Conservation (phyloP, 2,888 invertebrate genomes). For the Polietes domitor region DNA sequence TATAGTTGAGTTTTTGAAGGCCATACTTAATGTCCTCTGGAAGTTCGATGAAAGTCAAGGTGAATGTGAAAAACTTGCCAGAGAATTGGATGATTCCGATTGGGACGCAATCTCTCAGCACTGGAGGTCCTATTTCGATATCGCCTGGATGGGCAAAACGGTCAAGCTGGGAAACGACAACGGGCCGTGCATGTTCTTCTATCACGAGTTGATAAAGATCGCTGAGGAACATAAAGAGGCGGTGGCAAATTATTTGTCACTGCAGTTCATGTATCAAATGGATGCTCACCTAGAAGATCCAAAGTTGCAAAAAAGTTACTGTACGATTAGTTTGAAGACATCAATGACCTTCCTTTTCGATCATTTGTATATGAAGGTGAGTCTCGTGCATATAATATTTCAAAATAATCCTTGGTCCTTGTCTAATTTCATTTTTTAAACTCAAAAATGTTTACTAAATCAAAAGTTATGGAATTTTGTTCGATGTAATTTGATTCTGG, state of each 20-base stretch:
- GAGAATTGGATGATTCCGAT: neutral
- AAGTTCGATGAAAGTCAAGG: constrained; percentile 67
- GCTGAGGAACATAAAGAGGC: constrained; percentile 70
- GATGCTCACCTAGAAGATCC: constrained; percentile 71
- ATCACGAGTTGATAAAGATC: constrained; percentile 72
- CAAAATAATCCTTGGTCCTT: too few species aligned
- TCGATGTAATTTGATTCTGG: too few species aligned
- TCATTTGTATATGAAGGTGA: constrained; percentile 73
- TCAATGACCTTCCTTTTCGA: constrained; percentile 71
- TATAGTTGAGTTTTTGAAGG: constrained; percentile 74
- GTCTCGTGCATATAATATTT: constrained; percentile 44
- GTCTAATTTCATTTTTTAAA: too few species aligned
- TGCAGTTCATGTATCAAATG: constrained; percentile 74
- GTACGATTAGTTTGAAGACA: constrained; percentile 67
- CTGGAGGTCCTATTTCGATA: constrained; percentile 73
- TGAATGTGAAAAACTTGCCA: constrained; percentile 61
- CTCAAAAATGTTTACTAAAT: too few species aligned
- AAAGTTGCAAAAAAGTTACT: constrained; percentile 72
- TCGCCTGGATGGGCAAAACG: constrained; percentile 73
- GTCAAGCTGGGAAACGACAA: constrained; percentile 23
- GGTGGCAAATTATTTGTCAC: constrained; percentile 78
- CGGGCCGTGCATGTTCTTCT: constrained; percentile 72
- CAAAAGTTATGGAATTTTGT: too few species aligned
- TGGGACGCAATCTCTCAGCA: constrained; percentile 43
- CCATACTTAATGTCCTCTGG: constrained; percentile 68